These are phyloP conservation scores for Stomatorhinus walkeri DNA, from an alignment of 2,797 vertebrate species.

Conservation along the genomic window DNA sequence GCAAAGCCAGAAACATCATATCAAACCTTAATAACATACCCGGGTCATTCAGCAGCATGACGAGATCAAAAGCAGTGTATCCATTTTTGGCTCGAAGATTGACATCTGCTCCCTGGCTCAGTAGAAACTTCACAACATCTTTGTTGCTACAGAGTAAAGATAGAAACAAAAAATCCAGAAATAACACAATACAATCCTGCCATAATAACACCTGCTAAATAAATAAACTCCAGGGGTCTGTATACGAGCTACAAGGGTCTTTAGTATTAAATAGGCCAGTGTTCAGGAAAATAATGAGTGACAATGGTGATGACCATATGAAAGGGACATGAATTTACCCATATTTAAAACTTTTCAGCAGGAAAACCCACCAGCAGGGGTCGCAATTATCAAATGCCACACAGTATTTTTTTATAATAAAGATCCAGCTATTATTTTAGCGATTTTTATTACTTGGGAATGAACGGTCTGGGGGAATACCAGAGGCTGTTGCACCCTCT, in stretches of 20 bases:
- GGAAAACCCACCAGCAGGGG: neutral
- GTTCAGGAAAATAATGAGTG: neutral
- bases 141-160: slow-evolving; percentile 71
- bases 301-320: neutral
- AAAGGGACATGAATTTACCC: neutral
- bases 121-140: slow-evolving; percentile 85
- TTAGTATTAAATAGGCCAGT: neutral
- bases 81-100: slow-evolving; percentile 90
- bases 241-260: neutral
- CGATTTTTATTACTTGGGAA: neutral
- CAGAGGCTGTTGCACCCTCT: neutral
- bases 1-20: neutral
- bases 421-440: neutral
- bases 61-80: slow-evolving; percentile 92
- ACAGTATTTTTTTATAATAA: neutral
- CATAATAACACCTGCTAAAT: neutral
- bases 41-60: slow-evolving; percentile 93
- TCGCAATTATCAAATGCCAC: neutral
- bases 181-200: neutral
- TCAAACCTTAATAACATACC: slow-evolving; percentile 52
- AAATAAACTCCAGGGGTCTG: neutral
- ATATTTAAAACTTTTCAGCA: neutral
- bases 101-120: slow-evolving; percentile 86
- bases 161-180: neutral
- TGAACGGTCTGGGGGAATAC: neutral